Evolutionary conservation across 2,113 vertebrate species (phyloP).

Genomic region (Embiotoca jacksoni): DNA sequence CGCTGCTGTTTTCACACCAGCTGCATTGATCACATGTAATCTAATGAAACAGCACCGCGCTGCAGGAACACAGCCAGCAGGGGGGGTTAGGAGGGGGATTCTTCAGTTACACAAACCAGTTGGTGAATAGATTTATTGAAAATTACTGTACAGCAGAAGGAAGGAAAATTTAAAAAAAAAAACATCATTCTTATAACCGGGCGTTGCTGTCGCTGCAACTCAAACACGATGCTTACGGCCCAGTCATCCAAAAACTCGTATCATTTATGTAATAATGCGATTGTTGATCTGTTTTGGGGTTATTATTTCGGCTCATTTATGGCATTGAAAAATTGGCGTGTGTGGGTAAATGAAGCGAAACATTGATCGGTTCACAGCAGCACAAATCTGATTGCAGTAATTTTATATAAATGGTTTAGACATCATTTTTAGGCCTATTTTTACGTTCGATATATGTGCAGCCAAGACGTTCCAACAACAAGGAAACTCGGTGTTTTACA

Average conservation of each 20-base stretch:
- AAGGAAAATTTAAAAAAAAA: neutral
- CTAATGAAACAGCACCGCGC: conserved; percentile 47
- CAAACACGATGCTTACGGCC: neutral
- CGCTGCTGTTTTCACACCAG: conserved; percentile 45
- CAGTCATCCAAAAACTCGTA: neutral
- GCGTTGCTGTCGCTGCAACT: neutral
- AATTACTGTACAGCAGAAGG: neutral
- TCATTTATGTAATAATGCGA: neutral
- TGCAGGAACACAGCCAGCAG: conserved; percentile 39
- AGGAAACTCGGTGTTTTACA: too few relatives aligned
- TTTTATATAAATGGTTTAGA: neutral
- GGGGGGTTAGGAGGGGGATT: neutral
- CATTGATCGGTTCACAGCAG: neutral
- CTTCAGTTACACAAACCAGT: conserved; percentile 21
- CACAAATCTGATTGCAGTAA: neutral
- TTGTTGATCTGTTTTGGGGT: neutral
- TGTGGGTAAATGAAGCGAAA: neutral
- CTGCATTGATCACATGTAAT: conserved; percentile 66
- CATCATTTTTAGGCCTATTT: neutral
- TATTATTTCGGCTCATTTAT: neutral
- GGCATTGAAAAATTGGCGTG: neutral
- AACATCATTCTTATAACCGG: neutral
- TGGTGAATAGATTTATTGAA: conserved; percentile 6
- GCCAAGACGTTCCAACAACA: too few relatives aligned
- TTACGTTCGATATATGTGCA: too few relatives aligned